Evolutionary conservation across 2,888 invertebrate genomes (phyloP).

Genomic region (Spodoptera littoralis): DNA sequence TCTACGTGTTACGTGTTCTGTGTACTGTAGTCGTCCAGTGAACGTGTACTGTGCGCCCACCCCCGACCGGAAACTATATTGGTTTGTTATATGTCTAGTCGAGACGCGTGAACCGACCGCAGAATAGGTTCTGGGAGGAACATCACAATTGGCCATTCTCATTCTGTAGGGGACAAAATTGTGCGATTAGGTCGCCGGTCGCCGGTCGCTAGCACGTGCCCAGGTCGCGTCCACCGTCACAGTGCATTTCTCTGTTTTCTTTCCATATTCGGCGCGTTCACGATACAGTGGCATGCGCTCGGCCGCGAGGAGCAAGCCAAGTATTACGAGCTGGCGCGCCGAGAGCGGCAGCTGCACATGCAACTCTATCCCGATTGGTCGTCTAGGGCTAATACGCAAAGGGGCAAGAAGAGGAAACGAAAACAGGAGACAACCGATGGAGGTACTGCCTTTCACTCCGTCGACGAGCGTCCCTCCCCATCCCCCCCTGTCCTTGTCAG

Average conservation of each 20-base stretch:
- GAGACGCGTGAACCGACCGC: constrained; percentile 85
- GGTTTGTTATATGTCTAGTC: constrained; percentile 87
- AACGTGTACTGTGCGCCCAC: constrained; percentile 83
- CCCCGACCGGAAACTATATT: constrained; percentile 85
- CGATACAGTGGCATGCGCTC: constrained; percentile 99
- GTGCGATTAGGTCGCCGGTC: constrained; percentile 79
- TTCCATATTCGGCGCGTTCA: constrained; percentile 84
- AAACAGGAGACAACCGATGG: constrained; percentile 99
- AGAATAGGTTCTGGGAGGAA: constrained; percentile 89
- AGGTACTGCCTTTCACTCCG: constrained; percentile 93
- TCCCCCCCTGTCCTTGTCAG: constrained; percentile 67
- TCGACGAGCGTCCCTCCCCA: constrained; percentile 66
- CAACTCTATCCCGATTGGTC: constrained; percentile 99
- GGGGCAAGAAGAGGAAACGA: constrained; percentile 99
- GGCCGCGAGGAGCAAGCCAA: constrained; percentile 99
- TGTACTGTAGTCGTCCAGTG: constrained; percentile 88
- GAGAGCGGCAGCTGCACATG: constrained; percentile 99
- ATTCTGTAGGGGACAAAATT: constrained; percentile 85
- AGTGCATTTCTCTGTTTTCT: constrained; percentile 87
- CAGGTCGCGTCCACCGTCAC: constrained; percentile 83
- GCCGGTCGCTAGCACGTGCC: constrained; percentile 91
- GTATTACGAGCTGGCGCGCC: constrained; percentile 99
- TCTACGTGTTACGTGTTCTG: constrained; percentile 84
- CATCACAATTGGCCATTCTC: constrained; percentile 87
- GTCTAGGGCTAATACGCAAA: constrained; percentile 99